phyloP scores from a whole-genome alignment of 35 echinoderm and acorn worm genomes.

The Patiria miniata region DNA sequence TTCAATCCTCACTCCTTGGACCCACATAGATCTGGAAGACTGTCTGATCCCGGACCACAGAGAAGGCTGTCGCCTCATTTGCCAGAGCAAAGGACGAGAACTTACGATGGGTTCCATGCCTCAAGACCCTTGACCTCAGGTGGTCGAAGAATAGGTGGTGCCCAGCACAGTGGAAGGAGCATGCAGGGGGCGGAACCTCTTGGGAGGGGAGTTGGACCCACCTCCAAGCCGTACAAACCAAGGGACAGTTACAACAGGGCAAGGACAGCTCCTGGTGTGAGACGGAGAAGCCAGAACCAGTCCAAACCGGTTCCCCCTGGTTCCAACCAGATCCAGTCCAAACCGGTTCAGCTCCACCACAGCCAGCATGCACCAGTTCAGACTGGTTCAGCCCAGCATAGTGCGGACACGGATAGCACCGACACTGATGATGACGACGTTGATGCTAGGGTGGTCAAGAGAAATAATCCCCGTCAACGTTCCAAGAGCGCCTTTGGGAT shows the following conservation, averaged over 20 bases:
- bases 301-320: background rate
- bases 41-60: background rate
- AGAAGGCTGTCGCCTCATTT: background rate
- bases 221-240: background rate
- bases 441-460: background rate
- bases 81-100: background rate
- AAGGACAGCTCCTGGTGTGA: background rate
- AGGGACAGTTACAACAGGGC: background rate
- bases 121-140: slow-evolving; percentile 7
- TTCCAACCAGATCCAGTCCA: background rate
- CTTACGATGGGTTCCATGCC: background rate
- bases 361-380: background rate
- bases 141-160: background rate
- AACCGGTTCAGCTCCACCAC: background rate
- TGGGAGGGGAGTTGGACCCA: background rate
- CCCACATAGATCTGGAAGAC: background rate
- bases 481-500: background rate
- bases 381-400: background rate
- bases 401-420: background rate
- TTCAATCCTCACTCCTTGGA: background rate
- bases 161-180: background rate
- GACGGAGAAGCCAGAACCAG: background rate
- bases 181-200: background rate
- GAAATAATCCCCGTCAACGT: background rate
- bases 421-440: background rate